phyloP scores from a whole-genome alignment of 2,888 invertebrate genomes.

The Lamproptera curius region DNA sequence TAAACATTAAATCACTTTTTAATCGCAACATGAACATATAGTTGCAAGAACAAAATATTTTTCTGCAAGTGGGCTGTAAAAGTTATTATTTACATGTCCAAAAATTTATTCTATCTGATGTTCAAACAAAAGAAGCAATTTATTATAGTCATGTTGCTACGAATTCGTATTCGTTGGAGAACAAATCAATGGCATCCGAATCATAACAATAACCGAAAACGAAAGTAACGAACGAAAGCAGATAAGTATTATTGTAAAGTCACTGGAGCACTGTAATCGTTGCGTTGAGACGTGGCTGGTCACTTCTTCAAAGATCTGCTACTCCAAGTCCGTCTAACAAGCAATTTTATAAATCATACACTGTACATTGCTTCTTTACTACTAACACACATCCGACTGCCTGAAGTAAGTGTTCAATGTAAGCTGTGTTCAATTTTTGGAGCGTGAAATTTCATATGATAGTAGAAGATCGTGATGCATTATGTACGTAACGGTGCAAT shows the following conservation, averaged over 20 bases:
- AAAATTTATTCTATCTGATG: no score
- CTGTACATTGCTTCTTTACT: no score
- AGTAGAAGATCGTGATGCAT: slow-evolving; percentile 56
- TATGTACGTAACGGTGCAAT: slow-evolving; percentile 70
- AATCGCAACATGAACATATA: no score
- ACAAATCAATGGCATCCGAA: slow-evolving; percentile 19
- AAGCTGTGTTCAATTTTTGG: neutral
- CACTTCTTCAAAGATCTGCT: slow-evolving; percentile 37
- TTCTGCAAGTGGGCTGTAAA: no score
- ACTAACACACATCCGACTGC: no score
- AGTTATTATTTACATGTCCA: no score
- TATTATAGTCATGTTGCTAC: neutral
- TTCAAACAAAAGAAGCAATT: no score
- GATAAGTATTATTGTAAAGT: slow-evolving; percentile 61
- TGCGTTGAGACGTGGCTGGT: slow-evolving; percentile 50
- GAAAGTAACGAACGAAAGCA: slow-evolving; percentile 61
- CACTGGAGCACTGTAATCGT: slow-evolving; percentile 65
- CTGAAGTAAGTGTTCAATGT: slow-evolving; percentile 28
- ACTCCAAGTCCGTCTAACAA: slow-evolving; percentile 24
- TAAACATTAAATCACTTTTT: no score
- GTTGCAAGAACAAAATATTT: no score
- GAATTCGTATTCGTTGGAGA: neutral
- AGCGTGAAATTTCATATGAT: slow-evolving; percentile 21
- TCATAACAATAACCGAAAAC: slow-evolving; percentile 52
- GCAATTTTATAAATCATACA: no score